These are phyloP conservation scores for Lycodopsis pacificus DNA, from an alignment of 2,797 vertebrate species.

Conservation along the genomic window DNA sequence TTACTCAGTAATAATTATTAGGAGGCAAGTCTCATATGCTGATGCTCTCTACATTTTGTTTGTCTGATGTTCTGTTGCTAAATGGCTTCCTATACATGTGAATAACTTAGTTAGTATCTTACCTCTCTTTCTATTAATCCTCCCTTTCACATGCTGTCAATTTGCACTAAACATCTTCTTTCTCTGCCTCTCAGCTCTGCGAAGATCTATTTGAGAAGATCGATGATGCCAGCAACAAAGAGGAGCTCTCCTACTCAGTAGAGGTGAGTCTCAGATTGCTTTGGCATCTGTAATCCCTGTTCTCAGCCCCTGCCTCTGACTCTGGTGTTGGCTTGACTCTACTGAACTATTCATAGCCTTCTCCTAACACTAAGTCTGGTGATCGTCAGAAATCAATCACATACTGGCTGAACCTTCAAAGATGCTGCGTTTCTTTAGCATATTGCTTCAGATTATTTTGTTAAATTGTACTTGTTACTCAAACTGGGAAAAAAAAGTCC, in stretches of 20 bases:
- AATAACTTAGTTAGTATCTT: not conserved
- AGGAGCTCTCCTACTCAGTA: slow-evolving; percentile 96
- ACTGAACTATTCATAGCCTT: slow-evolving; percentile 20
- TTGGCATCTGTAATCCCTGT: slow-evolving; percentile 28
- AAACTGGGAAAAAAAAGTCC: slow-evolving; percentile 17
- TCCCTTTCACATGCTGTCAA: slow-evolving; percentile 42
- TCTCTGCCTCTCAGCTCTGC: slow-evolving; percentile 85
- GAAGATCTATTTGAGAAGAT: slow-evolving; percentile 99
- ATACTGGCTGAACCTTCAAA: slow-evolving; percentile 16
- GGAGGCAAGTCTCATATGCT: not conserved
- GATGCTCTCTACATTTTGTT: not conserved
- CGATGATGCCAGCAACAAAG: slow-evolving; percentile 92
- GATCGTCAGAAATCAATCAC: slow-evolving; percentile 23
- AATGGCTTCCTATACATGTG: not conserved
- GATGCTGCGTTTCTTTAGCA: slow-evolving; percentile 1
- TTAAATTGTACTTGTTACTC: too few species aligned
- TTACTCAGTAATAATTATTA: not conserved
- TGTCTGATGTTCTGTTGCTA: not conserved
- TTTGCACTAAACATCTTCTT: slow-evolving; percentile 41
- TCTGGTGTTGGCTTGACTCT: slow-evolving; percentile 15
- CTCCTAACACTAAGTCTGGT: not conserved
- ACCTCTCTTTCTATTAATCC: not conserved
- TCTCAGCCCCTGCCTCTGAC: slow-evolving; percentile 13
- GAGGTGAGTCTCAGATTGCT: slow-evolving; percentile 88
- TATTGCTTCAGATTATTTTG: not conserved